Percentiles rank a stretch among this genome's conserved stretches.
Evolutionary conservation across 2,113 vertebrate species (phyloP).

Genomic region (Cephalopterus ornatus): DNA sequence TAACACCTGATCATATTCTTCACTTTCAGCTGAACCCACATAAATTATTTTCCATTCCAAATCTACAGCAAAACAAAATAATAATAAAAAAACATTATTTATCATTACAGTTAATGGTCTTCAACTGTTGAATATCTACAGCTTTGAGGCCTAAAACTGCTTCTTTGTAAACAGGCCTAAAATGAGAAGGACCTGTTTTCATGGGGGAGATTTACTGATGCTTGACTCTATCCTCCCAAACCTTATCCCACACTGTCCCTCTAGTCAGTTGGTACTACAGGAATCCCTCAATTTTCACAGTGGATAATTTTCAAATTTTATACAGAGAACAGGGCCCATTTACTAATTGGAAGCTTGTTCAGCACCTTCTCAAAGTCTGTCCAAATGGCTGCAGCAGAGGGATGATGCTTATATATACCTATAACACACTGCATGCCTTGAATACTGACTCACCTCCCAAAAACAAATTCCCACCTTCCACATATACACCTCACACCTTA

Average conservation of each 20-base stretch:
- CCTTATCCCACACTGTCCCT: not conserved
- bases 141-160: not conserved
- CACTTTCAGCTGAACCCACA: conserved; percentile 83
- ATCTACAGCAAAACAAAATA: conserved; percentile 62
- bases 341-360: not conserved
- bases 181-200: not conserved
- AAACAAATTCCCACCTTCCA: not conserved
- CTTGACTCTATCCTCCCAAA: not conserved
- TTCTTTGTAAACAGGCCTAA: not conserved
- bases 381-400: not conserved
- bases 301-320: not conserved
- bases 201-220: not conserved
- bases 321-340: not conserved
- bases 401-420: fast-evolving
- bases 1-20: conserved; percentile 83
- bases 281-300: not conserved
- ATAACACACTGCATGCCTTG: fast-evolving
- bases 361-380: not conserved
- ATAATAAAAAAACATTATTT: not conserved
- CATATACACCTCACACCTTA: not conserved
- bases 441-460: not conserved
- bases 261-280: not conserved
- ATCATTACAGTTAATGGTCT: not conserved
- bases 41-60: conserved; percentile 86
- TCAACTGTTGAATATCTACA: not conserved